Conservation (phyloP, 2,113 vertebrate genomes). For the Condylura cristata region DNA sequence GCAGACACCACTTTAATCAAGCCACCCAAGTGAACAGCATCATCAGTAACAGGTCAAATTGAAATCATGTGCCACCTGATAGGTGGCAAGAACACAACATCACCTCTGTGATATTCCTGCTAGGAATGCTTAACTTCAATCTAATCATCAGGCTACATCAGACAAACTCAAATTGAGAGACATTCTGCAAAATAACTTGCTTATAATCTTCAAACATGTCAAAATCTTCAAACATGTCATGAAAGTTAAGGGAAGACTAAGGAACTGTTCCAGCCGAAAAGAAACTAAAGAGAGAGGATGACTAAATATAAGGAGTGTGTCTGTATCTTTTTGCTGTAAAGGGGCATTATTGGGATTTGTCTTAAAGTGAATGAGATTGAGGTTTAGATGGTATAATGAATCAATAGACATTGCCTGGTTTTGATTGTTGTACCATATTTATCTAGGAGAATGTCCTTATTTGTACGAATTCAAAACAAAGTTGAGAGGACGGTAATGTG, state of each 20-base stretch:
- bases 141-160: not conserved
- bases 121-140: not conserved
- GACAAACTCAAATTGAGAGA: not conserved
- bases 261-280: not conserved
- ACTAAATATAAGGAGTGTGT: fast-evolving
- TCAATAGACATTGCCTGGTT: not conserved
- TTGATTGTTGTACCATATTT: not conserved
- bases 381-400: not conserved
- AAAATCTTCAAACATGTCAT: not conserved
- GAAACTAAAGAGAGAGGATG: not conserved
- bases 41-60: not conserved
- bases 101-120: not conserved
- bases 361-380: not conserved
- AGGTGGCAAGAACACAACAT: not conserved
- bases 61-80: not conserved
- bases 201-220: not conserved
- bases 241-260: not conserved
- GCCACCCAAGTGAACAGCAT: not conserved
- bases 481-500: not conserved
- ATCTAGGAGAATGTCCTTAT: not conserved
- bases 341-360: not conserved
- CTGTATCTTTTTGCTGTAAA: not conserved
- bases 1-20: not conserved
- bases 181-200: not conserved
- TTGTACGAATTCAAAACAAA: not conserved